Evolutionary conservation across 2,113 vertebrate genomes (phyloP).

Genomic region (Apaloderma vittatum): DNA sequence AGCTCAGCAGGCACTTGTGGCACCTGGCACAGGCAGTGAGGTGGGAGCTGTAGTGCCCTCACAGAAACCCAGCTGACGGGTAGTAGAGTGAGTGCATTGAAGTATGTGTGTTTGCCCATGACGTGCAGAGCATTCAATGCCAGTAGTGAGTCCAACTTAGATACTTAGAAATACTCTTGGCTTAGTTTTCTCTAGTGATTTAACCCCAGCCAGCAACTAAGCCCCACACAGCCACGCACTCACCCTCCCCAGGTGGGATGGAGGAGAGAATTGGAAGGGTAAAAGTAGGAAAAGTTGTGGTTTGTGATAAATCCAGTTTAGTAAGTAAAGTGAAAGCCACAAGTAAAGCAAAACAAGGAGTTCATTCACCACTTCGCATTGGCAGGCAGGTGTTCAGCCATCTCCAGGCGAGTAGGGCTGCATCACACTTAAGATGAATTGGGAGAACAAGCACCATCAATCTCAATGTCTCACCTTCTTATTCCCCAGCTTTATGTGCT

Average conservation of each 20-base stretch:
- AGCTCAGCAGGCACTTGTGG: neutral
- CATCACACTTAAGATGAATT: neutral
- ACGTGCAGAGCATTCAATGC: neutral
- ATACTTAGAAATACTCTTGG: neutral
- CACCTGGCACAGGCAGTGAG: neutral
- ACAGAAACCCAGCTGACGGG: neutral
- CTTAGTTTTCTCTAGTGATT: neutral
- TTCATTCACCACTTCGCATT: neutral
- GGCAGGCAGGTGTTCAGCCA: neutral
- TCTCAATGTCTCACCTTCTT: neutral
- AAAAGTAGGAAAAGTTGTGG: neutral
- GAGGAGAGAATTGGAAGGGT: neutral
- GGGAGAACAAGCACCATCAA: neutral
- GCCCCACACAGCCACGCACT: neutral
- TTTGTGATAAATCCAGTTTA: neutral
- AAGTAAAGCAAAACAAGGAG: neutral
- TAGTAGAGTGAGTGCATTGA: neutral
- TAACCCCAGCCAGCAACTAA: neutral
- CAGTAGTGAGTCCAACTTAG: neutral
- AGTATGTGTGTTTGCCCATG: neutral
- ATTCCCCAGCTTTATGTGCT: neutral
- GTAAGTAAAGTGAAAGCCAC: neutral
- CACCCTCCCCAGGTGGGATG: neutral
- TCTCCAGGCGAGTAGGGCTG: neutral
- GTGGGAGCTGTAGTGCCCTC: neutral